Evolutionary conservation across 1,140 invertebrate species (phyloP), one percentile per base, ranked within the genome.

Genomic region (Ostrea denselamellosa): DNA sequence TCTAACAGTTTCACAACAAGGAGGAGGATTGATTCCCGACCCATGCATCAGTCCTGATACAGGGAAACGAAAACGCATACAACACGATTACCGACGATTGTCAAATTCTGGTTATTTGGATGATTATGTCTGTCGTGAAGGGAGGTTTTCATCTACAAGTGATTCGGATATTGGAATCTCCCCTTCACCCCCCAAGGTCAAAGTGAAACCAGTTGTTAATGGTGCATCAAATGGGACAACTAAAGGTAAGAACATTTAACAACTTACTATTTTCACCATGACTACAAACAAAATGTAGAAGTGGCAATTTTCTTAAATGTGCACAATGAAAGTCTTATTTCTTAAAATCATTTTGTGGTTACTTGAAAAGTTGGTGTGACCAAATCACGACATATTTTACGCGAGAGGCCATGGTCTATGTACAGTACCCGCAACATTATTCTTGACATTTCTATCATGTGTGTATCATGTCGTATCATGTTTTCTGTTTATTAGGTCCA

Each of bases 31-130:
- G 44, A 71, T 86, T 54, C 68, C 87, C 25, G 91, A 92, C 82
- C 86, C 90, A 56, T 91, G 88, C 89, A 88, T 89, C 34, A 93
- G 92, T 83, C 92, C 92, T 12, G 93, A 94, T 44, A 91, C 90
- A 8, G 91, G 92, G 0, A 94, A 94, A 90, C 87, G 93, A 44
- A 86, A 88, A 52, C 89, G 93, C 54, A 92, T 93, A 54, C 93
- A 93, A 14, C 93, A 93, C 89, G 93, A 93, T 89, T 94, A 93
- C 88, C 89, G 93, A 85, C 90, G 92, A 28, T 86, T 94, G 62
- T 95, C 94, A 65, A 94, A 93, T 87, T 94, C 94, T 82, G 93
- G 94, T 58, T 93, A 94, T 86, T 88, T 94, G 44, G 93, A 94
- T 89, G 94, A 93, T 89, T 93, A 94, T 89, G 92, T 93, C 82